Conservation (phyloP, 2,113 vertebrate genomes). For the Boleophthalmus pectinirostris region DNA sequence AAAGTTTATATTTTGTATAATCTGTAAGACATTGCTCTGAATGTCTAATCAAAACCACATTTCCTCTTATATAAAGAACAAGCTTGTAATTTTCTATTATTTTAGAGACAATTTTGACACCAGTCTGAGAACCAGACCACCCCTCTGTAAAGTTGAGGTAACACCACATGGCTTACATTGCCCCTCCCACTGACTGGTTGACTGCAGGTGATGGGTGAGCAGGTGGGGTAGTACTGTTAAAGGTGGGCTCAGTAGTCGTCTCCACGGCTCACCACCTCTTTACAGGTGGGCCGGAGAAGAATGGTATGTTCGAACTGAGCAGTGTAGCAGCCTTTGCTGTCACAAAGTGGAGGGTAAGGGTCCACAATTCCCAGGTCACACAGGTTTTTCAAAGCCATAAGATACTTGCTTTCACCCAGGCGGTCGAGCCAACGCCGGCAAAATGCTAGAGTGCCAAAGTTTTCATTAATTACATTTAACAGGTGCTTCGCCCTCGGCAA, state of each 20-base stretch:
- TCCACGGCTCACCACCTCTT: slow-evolving; percentile 98
- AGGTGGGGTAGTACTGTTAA: neutral
- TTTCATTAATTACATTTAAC: slow-evolving; percentile 95
- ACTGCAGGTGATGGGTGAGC: slow-evolving; percentile 15
- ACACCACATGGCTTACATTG: slow-evolving; percentile 31
- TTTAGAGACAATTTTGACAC: slow-evolving; percentile 10
- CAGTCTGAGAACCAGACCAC: slow-evolving; percentile 30
- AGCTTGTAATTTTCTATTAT: slow-evolving; percentile 19
- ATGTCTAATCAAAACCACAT: slow-evolving; percentile 1
- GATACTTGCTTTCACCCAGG: slow-evolving; percentile 97
- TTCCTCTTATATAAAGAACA: slow-evolving; percentile 12
- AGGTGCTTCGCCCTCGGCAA: slow-evolving; percentile 96
- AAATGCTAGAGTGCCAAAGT: slow-evolving; percentile 97
- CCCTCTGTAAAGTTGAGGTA: slow-evolving; percentile 34
- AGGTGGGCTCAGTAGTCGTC: slow-evolving; percentile 87
- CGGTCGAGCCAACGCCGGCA: slow-evolving; percentile 98
- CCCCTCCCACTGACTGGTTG: slow-evolving; percentile 20
- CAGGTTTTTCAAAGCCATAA: slow-evolving; percentile 99
- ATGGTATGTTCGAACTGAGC: slow-evolving; percentile 99
- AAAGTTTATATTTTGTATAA: slow-evolving; percentile 17
- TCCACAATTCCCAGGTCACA: slow-evolving; percentile 98
- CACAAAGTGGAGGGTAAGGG: slow-evolving; percentile 94
- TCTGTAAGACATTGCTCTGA: slow-evolving; percentile 14
- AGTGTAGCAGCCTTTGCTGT: slow-evolving; percentile 98
- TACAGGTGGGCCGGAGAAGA: slow-evolving; percentile 95